Evolutionary conservation across 92 coral and sea anemone species (phyloP), one percentile per base, ranked within the genome.

Genomic region (Phymanthus crucifer): DNA sequence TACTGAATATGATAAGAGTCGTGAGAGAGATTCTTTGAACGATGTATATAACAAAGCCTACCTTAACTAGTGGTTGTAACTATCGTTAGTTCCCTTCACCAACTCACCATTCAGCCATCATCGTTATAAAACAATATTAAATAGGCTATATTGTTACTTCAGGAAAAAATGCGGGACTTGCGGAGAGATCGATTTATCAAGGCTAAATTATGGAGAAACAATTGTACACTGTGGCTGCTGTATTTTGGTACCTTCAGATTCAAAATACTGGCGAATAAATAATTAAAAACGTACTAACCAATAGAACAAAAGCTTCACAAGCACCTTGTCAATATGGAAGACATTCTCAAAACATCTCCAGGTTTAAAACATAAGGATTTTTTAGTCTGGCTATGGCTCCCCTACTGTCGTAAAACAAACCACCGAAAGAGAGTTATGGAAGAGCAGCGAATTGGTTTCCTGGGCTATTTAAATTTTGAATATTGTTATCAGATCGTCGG

Each of bases 191-290:
- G 33, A 61, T 61, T 29, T 27, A 61, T 48, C 36, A 14, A 76
- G 14, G 21, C 48, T 2, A 54, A 54, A 54, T 54, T 13, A 5
- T 13, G 5, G 31, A 21, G 29, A 64, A 23, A 37, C n/a, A 10
- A 52, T 3, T 23, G 45, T 77, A 52, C n/a, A n/a, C n/a, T n/a
- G n/a, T n/a, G n/a, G 40, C 46, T 27, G 57, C 26, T 19, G 68
- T 34, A 64, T 21, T 52, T n/a, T 77, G 58, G 58, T 32, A n/a
- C 33, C 71, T 45, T 33, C 54, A 77, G 57, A 58, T 77, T 61
- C 71, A 77, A 77, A 77, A 64, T 29, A 64, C 72, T 77, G 61
- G 72, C 40, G 24, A 6, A 64, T 77, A n/a, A 77, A 77, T 52
- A 14, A 64, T 77, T 77, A 64, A 77, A 37, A 6, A 77, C 57